Base-by-base conservation (phyloP, 2,797 vertebrate species). In the Coilia nasus region DNA sequence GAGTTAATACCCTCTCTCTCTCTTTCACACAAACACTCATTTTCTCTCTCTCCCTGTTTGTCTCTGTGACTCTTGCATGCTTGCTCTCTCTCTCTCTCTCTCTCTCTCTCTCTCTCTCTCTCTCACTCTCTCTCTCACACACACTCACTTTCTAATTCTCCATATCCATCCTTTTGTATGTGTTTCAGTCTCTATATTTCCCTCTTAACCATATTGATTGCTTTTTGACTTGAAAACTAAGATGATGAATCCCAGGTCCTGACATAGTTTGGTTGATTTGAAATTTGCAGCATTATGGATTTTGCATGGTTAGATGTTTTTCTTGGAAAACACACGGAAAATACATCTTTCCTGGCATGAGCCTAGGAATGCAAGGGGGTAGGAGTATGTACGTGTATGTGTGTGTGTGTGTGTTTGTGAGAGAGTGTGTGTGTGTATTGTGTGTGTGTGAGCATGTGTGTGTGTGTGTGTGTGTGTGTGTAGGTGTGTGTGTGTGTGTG, bases 31-130 rank as follows among this genome's bases (percentile, higher is more conserved):
- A 54, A 54, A 54, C 50, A 54, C 50, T 54, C 50, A 54, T 54
- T 15, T 21, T 50, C 56, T 57, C 47, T 82, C 19, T 54, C 54
- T 82, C 54, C 35, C 44, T 86, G 46, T 85, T 67, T 86, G 75
- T 82, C 23, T 54, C 44, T 81, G 80, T 85, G 2, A 41, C 35
- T 41, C 35, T 41, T 41, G 35, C 35, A 41, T 41, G 35, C 35
- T 41, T 41, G 35, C 60, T 64, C n/a, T 14, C 25, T 67, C 23
- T 14, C 62, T 67, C 23, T 28, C 62, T 67, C 62, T 14, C 50
- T 54, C 50, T 62, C 60, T 62, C 7, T 62, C 60, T 62, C 62
- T 28, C 2, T 14, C 67, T 75, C 67, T 31, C 4, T 35, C 3
- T 75, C 67, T 15, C 3, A 3, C 67, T 28, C 23, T 67, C 17